Base-by-base conservation (phyloP, 2,888 invertebrate species). In the Drosophila phalerata region DNA sequence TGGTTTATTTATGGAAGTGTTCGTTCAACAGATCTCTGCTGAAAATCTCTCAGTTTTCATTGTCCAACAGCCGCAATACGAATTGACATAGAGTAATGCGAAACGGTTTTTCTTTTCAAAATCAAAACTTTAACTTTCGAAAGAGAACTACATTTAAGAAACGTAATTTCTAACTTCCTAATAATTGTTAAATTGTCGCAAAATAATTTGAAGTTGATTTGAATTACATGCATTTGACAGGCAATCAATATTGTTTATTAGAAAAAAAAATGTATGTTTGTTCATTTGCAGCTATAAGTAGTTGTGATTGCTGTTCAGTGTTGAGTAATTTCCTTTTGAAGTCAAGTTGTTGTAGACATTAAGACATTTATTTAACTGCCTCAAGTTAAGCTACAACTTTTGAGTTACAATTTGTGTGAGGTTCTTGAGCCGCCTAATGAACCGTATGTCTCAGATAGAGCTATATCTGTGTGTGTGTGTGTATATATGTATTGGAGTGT, bases 351-450 rank as follows among this genome's bases (percentile, higher is more conserved):
- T 64, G 69, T 64, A 67, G 62, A 69, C 67, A 61, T 71, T 66
- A 55, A 63, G 55, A 69, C 77, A 70, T 77, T 70, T 81, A 77
- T 65, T 81, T 69, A 79, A 65, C 74, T 60, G 58, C 81, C 77
- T 58, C 79, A 83, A 83, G 79, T 72, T 70, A 60, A 63, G 79
- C 67, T 64, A 73, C 57, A 73, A 78, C 73, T 84, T 81, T 74
- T 69, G 76, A 76, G 82, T 72, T 53, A 47, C 70, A 69, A 65
- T 73, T 81, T 72, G 70, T 52, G 52, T 73, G 58, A 68, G 62
- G 52, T 60, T 79, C 62, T 69, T 76, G 66, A 71, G 63, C 61
- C 55, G 81, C 78, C 85, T 85, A 85, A 85, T 85, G 84, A 85
- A 85, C 84, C 85, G 68, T 76, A 67, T 66, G 66, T 55, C 64